Base-by-base conservation (phyloP, 2,113 vertebrate species). In the Gobio gobio region DNA sequence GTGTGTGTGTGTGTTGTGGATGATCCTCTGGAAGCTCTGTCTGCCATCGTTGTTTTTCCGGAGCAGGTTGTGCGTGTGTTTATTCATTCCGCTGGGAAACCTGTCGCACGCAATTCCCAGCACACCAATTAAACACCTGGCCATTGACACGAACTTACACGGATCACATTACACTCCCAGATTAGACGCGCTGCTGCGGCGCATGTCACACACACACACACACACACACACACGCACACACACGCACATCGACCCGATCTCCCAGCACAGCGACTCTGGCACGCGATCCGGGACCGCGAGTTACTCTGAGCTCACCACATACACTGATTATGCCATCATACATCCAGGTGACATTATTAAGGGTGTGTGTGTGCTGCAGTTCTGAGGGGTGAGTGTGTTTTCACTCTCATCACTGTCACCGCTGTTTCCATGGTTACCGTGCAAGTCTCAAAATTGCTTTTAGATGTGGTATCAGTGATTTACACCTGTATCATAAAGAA, bases 391-490 rank as follows among this genome's bases (percentile, higher is more conserved):
- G 47, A 6, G 47, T 76, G 16, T 76, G 74, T 10, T 54, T 76
- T 20, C n/a, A 74, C 6, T 74, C 26, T 89, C 58, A 83, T 81
- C 76, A 74, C 59, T 88, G 91, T 93, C 68, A 49, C 72, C 49
- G 43, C 40, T 75, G 72, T 75, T 92, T 85, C 92, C 78, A 89
- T 90, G 85, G 90, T 83, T 90, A 90, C 89, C 61, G 72, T 79
- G 40, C 26, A 29, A 83, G 77, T 88, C 45, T 33, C 51, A 43
- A 43, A 22, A 43, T 12, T 70, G 9, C 66, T 70, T 70, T 70
- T 70, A 70, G 45, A 68, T 26, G 43, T 49, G 16, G n/a, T 49
- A 26, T 47, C 72, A n/a, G 6, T 72, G 40, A 10, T 45, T 72
- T 45, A 72, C 68, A 49, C 72, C 72, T 49, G 33, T 22, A 16